Percentiles rank a stretch among this genome's conserved stretches.
phyloP scores from a whole-genome alignment of 2,797 vertebrate species.

The Hephaestus fuliginosus region DNA sequence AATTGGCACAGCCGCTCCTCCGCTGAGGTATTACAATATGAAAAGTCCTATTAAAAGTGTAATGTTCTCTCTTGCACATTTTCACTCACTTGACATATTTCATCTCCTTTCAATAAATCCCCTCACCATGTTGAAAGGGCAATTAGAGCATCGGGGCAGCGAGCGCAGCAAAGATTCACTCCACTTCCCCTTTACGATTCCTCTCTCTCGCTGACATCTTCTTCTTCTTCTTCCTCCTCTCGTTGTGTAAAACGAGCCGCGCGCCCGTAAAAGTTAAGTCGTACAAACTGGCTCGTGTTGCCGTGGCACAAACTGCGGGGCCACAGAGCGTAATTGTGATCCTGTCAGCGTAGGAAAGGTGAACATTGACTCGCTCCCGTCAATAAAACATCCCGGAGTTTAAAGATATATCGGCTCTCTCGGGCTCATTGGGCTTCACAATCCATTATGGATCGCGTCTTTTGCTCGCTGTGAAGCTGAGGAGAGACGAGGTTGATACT shows the following conservation, averaged over 20 bases:
- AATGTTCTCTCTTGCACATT: slow-evolving; percentile 59
- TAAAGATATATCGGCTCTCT: slow-evolving; percentile 75
- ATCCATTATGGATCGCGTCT: slow-evolving; percentile 68
- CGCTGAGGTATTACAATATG: slow-evolving; percentile 62
- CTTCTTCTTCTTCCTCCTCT: slow-evolving; percentile 1
- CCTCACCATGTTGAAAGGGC: slow-evolving; percentile 76
- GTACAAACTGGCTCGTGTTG: slow-evolving; percentile 48
- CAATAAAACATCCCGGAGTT: slow-evolving; percentile 78
- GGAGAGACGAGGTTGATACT: slow-evolving; percentile 33
- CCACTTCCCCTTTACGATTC: slow-evolving; percentile 31
- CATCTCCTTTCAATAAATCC: slow-evolving; percentile 77
- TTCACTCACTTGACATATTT: slow-evolving; percentile 72
- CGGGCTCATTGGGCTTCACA: slow-evolving; percentile 56
- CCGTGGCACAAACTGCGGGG: slow-evolving; percentile 46
- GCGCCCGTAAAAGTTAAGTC: slow-evolving; percentile 56
- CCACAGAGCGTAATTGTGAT: slow-evolving; percentile 65
- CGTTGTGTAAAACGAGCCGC: slow-evolving; percentile 45
- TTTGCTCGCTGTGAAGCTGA: slow-evolving; percentile 52
- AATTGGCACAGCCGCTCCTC: slow-evolving; percentile 71
- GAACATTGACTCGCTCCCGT: slow-evolving; percentile 73
- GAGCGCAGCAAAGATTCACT: slow-evolving; percentile 59
- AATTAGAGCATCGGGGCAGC: slow-evolving; percentile 75
- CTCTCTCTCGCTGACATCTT: slow-evolving; percentile 16
- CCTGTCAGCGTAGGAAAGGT: slow-evolving; percentile 69
- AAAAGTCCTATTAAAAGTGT: slow-evolving; percentile 72